Evolutionary conservation across 2,888 invertebrate genomes (phyloP).

Genomic region (Serrognathus titanus): DNA sequence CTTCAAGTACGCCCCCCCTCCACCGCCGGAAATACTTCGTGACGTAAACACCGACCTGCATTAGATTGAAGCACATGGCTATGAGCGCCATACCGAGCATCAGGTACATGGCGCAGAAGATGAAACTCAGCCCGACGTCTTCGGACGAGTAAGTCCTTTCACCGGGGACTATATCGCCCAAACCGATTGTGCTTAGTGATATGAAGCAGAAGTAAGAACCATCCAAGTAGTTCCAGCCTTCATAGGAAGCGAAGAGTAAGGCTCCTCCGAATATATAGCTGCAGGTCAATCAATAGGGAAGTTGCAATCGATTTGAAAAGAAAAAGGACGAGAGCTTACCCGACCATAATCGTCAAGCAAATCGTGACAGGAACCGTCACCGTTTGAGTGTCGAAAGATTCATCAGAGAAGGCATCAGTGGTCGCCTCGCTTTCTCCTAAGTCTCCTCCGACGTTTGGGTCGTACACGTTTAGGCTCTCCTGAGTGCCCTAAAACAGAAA

Average conservation of each 20-base stretch:
- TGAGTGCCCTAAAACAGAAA: too few species aligned
- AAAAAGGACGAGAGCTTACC: conserved; percentile 53
- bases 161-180: conserved; percentile 89
- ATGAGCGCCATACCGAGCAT: conserved; percentile 91
- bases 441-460: conserved; percentile 15
- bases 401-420: conserved; percentile 33
- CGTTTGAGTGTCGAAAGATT: conserved; percentile 62
- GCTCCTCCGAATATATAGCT: conserved; percentile 92
- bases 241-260: conserved; percentile 89
- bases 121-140: conserved; percentile 68
- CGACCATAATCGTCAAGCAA: conserved; percentile 86
- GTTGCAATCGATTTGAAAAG: background rate
- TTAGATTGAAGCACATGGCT: conserved; percentile 93
- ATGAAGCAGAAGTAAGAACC: conserved; percentile 96
- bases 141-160: conserved; percentile 65
- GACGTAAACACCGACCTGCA: conserved; percentile 64
- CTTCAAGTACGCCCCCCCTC: background rate
- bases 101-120: conserved; percentile 81
- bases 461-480: conserved; percentile 12
- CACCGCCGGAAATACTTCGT: background rate
- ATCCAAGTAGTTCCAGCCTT: conserved; percentile 84
- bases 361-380: conserved; percentile 90
- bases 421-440: conserved; percentile 6
- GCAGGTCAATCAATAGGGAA: conserved; percentile 13
- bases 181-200: conserved; percentile 88